Base-by-base conservation (phyloP, 2,888 invertebrate genomes). In the Oegoconia quadripuncta region DNA sequence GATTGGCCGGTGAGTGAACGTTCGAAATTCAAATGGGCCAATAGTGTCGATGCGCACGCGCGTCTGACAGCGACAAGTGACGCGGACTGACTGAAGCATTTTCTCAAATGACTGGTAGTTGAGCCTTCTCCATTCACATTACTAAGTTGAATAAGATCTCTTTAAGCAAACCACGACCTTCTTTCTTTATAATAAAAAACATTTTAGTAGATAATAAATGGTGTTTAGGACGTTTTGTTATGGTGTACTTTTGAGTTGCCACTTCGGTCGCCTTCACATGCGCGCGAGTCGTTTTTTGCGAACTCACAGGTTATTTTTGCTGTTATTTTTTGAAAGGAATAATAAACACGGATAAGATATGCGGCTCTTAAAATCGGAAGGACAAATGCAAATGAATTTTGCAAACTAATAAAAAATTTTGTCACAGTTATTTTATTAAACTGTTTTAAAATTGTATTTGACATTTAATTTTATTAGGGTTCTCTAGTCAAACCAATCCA, bases 211-310 rank as follows among this genome's bases (percentile, higher is more conserved):
- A 15, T 2, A 0, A 16, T 22, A 38, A 18, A 2, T 41, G 47
- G 48, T 41, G 22, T 27, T 59, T 73, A 57, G 5, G 52, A 18
- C 57, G 20, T 67, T 74, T 62, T 52, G 13, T 17, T 22, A 15
- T n/a, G n/a, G 11, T 9, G 39, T 26, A 15, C 20, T 32, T 47
- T 59, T 36, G 48, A 55, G 67, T 64, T 76, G 73, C 70, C 76
- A 82, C 80, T 78, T 83, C 70, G 73, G 63, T 83, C 64, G 76
- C 83, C 83, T 82, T 83, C 80, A 76, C 68, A 79, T 81, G 79
- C 75, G 76, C 80, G 70, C 61, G 78, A 79, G 76, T 76, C 64
- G 57, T 48, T 81, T 84, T 83, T 81, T 81, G 76, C 76, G 63
- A 58, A 59, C 59, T 69, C 50, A 55, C 69, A 59, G 64, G 75